Evolutionary conservation across 2,797 vertebrate genomes (phyloP).

Genomic region (Brachyrhaphis roseni): DNA sequence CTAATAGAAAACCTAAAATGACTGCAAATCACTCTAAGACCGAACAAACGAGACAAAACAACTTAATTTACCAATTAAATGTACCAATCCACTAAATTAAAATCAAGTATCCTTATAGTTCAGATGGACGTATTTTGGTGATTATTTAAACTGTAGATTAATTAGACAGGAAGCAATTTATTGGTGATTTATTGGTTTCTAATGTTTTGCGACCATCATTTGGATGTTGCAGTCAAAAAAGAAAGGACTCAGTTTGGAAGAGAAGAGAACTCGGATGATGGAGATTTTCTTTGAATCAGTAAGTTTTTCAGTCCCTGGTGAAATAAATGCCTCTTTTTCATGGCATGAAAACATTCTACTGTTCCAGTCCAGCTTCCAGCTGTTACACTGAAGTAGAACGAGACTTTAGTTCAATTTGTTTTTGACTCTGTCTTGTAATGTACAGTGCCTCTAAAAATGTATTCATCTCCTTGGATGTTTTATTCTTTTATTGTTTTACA

Average conservation of each 20-base stretch:
- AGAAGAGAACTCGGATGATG: conserved; percentile 97
- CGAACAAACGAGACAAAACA: background rate
- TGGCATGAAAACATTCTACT: background rate
- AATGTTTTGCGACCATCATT: background rate
- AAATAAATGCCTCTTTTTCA: background rate
- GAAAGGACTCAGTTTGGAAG: conserved; percentile 93
- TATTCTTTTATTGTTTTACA: too few relatives aligned
- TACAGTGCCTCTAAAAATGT: too few relatives aligned
- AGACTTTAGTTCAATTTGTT: too few relatives aligned
- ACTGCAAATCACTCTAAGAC: background rate
- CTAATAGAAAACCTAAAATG: background rate
- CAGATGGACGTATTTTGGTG: background rate
- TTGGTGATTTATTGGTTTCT: background rate
- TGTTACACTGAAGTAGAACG: background rate
- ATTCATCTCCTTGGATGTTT: too few relatives aligned
- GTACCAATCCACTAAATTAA: background rate
- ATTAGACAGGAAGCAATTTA: background rate
- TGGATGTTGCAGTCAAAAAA: conserved; percentile 89
- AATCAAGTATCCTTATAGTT: background rate
- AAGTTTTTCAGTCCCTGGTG: conserved; percentile 52
- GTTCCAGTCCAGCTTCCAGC: background rate
- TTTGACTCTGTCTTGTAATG: too few relatives aligned
- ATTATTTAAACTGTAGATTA: background rate
- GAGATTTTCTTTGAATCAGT: conserved; percentile 98
- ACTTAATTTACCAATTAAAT: background rate